Evolutionary conservation across 2,113 vertebrate genomes (phyloP).

Genomic region (Cygnus buccinator): DNA sequence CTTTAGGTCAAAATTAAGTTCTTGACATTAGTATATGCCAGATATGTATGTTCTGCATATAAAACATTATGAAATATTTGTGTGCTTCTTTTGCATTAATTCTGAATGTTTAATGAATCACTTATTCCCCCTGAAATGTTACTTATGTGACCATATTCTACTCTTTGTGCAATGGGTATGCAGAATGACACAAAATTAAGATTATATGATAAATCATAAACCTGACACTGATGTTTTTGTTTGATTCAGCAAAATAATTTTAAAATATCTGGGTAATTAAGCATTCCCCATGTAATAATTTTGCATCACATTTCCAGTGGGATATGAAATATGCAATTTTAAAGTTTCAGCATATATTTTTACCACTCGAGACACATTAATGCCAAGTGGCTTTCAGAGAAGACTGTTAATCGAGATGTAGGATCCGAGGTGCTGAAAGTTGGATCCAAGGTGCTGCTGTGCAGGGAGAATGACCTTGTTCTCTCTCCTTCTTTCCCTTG

Average conservation of each 20-base stretch:
- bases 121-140: background rate
- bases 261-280: background rate
- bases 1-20: background rate
- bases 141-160: background rate
- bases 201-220: background rate
- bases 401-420: background rate
- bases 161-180: background rate
- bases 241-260: background rate
- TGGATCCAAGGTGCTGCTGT: background rate
- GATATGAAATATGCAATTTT: background rate
- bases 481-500: background rate
- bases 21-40: background rate
- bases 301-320: background rate
- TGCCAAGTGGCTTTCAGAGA: background rate
- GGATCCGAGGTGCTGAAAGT: background rate
- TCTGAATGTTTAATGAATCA: background rate
- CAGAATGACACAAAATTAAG: background rate
- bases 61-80: background rate
- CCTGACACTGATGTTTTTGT: background rate
- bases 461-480: background rate
- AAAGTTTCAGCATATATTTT: background rate
- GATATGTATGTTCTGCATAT: background rate
- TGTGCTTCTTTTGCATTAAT: background rate
- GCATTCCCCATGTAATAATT: background rate
- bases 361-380: rapidly evolving